These are phyloP conservation scores for Noctua janthe DNA, from an alignment of 2,888 invertebrate genomes.

Conservation along the genomic window DNA sequence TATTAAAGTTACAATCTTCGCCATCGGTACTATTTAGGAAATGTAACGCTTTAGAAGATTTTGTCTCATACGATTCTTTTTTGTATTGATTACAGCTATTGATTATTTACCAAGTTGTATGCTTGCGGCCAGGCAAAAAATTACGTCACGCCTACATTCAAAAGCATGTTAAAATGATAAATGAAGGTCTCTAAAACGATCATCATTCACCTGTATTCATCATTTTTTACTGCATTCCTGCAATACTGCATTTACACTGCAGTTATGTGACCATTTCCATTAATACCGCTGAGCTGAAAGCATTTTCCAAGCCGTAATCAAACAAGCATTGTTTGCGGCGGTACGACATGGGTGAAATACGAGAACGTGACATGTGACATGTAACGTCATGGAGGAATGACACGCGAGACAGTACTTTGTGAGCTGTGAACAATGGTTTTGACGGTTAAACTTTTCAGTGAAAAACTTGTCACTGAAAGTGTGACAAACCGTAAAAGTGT, in stretches of 20 bases:
- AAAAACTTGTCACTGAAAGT: slow-evolving; percentile 1
- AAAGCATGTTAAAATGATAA: neutral
- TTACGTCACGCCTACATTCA: too few species aligned
- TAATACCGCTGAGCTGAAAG: slow-evolving; percentile 2
- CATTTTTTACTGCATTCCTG: neutral
- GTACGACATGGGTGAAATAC: slow-evolving; percentile 37
- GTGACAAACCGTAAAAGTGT: neutral
- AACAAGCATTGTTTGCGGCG: slow-evolving; percentile 52
- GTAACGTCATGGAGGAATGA: slow-evolving; percentile 48
- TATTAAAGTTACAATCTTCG: too few species aligned
- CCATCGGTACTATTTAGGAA: too few species aligned
- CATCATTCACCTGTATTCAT: neutral
- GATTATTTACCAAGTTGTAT: too few species aligned
- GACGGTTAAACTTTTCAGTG: neutral
- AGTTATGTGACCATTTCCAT: slow-evolving; percentile 10
- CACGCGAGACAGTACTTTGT: slow-evolving; percentile 52
- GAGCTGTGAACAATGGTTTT: slow-evolving; percentile 8
- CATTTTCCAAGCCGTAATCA: slow-evolving; percentile 43
- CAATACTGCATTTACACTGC: slow-evolving; percentile 21
- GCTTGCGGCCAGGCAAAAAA: too few species aligned
- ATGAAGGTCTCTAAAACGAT: neutral
- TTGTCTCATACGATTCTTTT: too few species aligned
- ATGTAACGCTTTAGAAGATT: too few species aligned
- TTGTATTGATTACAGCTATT: too few species aligned
- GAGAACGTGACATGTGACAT: slow-evolving; percentile 44